Evolutionary conservation across 2,113 vertebrate species (phyloP), one percentile per base, ranked within the genome.

Genomic region (Sterrhoptilus dennistouni): DNA sequence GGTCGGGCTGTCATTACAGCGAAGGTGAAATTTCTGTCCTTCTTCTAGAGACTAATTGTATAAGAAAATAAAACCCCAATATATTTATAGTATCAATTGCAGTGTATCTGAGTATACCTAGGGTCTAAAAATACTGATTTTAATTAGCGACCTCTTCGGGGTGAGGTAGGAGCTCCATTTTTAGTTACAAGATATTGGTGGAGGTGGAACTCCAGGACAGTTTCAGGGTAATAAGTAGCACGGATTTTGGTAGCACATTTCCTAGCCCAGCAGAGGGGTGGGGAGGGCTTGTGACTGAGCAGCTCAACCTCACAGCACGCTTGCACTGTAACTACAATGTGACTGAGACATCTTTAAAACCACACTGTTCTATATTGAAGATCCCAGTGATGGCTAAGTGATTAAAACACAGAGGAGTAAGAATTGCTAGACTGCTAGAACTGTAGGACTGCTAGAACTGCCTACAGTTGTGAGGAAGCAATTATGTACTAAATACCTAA

Each of bases 141-240:
- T 96, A 97, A 96, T 97, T 96, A 96, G 88, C 1, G 10, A 75
- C 79, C 68, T 95, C 93, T 83, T 89, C 17, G n/a, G 68, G n/a
- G 56, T 89, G 83, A 92, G 68, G 27, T 1, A 1, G 78, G 72
- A 83, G 88, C 45, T 95, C 88, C 68, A 87, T 82, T 97, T 96
- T 95, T 94, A 96, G 92, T 45, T 75, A 83, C 69, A 61, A 90
- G 92, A 53, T 81, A 90, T 16, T 89, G 90, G 52, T 87, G 72
- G 90, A 89, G 68, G 16, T 71, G 68, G 75, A 93, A 95, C 68
- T 83, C 56, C 52, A 53, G 47, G 63, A 77, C 80, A 78, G 68
- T 95, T 93, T 49, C 64, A 94, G 76, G 83, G 69, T 83, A 90
- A 40, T 56, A 76, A 86, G 56, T 86, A 90, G 64, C 72, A 63